Evolutionary conservation across 1,140 invertebrate species (phyloP).

Genomic region (Panagrolaimus sp.): DNA sequence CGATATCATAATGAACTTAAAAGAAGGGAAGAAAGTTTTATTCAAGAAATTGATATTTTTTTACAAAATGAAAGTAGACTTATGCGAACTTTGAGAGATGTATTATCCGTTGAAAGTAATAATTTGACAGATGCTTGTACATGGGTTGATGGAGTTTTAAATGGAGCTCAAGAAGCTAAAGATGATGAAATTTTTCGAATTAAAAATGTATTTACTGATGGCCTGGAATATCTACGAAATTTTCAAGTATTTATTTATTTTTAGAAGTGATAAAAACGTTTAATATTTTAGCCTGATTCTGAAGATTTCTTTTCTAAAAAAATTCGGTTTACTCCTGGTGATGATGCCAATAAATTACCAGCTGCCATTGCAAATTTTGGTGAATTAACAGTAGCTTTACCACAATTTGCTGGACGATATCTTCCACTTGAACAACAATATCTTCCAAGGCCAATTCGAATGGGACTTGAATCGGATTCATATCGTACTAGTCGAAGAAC

Average conservation of each 20-base stretch:
- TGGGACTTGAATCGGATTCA: conserved; percentile 51
- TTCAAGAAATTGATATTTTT: conserved; percentile 54
- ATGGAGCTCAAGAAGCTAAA: conserved; percentile 35
- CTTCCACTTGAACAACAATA: conserved; percentile 45
- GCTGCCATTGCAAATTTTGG: conserved; percentile 55
- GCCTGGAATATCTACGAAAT: conserved; percentile 54
- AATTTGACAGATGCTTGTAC: conserved; percentile 46
- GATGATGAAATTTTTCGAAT: conserved; percentile 47
- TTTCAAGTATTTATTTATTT: conserved; percentile 42
- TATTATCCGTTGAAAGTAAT: conserved; percentile 31
- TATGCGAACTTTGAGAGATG: conserved; percentile 47
- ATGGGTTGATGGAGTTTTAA: conserved; percentile 45
- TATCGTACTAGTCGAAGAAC: conserved; percentile 27
- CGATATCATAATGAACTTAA: conserved; percentile 52
- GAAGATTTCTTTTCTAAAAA: conserved; percentile 56
- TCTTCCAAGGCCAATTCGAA: conserved; percentile 46
- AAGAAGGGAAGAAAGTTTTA: conserved; percentile 48
- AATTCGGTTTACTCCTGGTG: conserved; percentile 54
- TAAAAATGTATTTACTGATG: conserved; percentile 52
- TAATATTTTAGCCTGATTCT: conserved; percentile 48
- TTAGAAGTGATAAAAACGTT: background rate
- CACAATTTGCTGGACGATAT: conserved; percentile 55
- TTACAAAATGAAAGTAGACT: conserved; percentile 46
- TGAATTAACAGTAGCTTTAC: conserved; percentile 49
- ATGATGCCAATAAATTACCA: conserved; percentile 55